Evolutionary conservation across 2,888 invertebrate genomes (phyloP).

Genomic region (Syrphus vitripennis): DNA sequence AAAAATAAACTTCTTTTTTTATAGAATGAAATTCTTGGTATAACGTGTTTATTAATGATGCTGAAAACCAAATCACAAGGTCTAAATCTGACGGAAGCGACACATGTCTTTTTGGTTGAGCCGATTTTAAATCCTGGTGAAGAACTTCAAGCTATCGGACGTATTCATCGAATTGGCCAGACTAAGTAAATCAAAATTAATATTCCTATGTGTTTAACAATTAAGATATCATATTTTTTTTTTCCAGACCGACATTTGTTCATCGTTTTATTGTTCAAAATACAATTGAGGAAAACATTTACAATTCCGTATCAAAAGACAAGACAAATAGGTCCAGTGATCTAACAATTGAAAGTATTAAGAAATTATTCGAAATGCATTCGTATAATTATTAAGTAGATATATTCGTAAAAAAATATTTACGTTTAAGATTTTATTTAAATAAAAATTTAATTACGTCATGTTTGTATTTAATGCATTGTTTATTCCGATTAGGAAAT

Average conservation of each 20-base stretch:
- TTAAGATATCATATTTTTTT: neutral
- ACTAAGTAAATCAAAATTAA: slow-evolving; percentile 82
- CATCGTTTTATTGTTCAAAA: slow-evolving; percentile 86
- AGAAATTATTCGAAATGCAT: slow-evolving; percentile 33
- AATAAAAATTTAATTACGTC: neutral
- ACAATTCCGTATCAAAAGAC: slow-evolving; percentile 81
- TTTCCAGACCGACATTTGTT: slow-evolving; percentile 83
- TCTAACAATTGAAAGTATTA: slow-evolving; percentile 75
- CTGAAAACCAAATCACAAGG: slow-evolving; percentile 88
- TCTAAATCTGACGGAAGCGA: slow-evolving; percentile 89
- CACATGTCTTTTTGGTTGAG: slow-evolving; percentile 89
- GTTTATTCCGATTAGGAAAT: too few relatives aligned
- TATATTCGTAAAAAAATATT: neutral
- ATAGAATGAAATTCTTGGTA: slow-evolving; percentile 79
- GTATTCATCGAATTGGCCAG: slow-evolving; percentile 91
- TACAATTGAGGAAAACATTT: slow-evolving; percentile 88
- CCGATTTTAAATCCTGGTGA: slow-evolving; percentile 88
- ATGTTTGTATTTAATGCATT: too few relatives aligned
- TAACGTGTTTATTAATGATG: slow-evolving; percentile 86
- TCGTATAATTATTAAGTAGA: neutral
- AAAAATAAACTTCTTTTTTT: neutral
- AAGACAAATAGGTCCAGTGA: slow-evolving; percentile 70
- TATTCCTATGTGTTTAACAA: neutral
- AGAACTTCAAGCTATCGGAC: slow-evolving; percentile 89
- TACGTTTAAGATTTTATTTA: too few relatives aligned